Base-by-base conservation (phyloP, 2,888 invertebrate genomes). In the Erebia epiphron region DNA sequence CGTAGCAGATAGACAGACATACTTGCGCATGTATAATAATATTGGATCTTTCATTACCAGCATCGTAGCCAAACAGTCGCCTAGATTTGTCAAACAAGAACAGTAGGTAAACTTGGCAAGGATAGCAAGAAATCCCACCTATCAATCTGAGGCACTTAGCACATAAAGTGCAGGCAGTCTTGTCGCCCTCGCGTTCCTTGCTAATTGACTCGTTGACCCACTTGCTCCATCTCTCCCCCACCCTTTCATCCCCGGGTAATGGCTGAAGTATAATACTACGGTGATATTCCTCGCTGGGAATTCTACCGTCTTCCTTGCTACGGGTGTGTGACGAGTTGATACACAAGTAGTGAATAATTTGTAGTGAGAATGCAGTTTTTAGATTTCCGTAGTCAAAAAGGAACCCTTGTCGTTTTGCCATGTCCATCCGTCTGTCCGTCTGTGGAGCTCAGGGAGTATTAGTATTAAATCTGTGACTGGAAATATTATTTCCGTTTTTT, bases 181-280 rank as follows among this genome's bases (percentile, higher is more conserved):
- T 62, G 62, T 49, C 52, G 21, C 35, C 46, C 68, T 54, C 52
- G 21, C 67, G 68, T 58, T 71, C 67, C 66, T 64, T 67, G 73
- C 70, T 78, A 78, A 78, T 76, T 73, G 76, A 71, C 76, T 76
- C 73, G 76, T 76, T 77, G 77, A 78, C 77, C 78, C 73, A 77
- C 73, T 77, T 77, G 68, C 66, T 13, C 60, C 11, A 5, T 7
- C 35, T 1, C 7, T 7, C 35, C 35, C 35, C 35, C 35, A 35
- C 35, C 35, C 35, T 35, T 35, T 35, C 35, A 66, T 14, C 50
- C 26, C 52, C 52, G 26, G 50, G 41, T 65, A 66, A 63, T 58
- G 64, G 63, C 49, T 18, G 50, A 58, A 56, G 18, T 49, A n/a
- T n/a, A 52, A 67, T 68, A 68, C 60, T 65, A 49, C 14, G 56